These are phyloP conservation scores for Cataglyphis hispanica DNA, from an alignment of 1,140 invertebrate species.

Conservation along the genomic window DNA sequence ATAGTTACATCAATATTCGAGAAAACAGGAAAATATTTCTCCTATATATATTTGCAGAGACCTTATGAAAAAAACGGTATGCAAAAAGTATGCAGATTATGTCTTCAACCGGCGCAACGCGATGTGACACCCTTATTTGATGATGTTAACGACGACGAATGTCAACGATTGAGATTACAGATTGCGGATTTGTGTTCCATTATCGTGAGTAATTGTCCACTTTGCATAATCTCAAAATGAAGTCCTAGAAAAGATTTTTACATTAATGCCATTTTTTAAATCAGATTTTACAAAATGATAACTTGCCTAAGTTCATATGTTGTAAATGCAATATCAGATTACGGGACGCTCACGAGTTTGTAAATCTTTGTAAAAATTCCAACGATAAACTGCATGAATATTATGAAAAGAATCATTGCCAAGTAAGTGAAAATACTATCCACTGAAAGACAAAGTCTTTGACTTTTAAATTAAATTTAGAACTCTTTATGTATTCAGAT, in stretches of 20 bases:
- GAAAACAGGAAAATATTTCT: too few species aligned
- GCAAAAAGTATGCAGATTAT: constrained; percentile 57
- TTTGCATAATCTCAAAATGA: background rate
- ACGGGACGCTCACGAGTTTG: constrained; percentile 14
- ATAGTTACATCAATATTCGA: too few species aligned
- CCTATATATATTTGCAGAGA: too few species aligned
- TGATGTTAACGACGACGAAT: background rate
- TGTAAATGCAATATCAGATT: constrained; percentile 8
- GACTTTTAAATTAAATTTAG: too few species aligned
- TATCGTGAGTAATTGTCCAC: background rate
- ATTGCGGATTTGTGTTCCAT: constrained; percentile 58
- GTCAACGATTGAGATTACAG: background rate
- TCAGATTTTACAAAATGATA: constrained; percentile 40
- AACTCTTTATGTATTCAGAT: too few species aligned
- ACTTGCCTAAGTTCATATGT: constrained; percentile 49
- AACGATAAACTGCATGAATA: constrained; percentile 9
- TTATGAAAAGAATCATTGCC: background rate
- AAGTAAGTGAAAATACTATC: background rate
- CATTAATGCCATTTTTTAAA: background rate
- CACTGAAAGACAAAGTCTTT: background rate
- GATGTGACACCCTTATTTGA: constrained; percentile 35
- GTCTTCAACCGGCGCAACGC: background rate
- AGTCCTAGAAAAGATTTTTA: background rate
- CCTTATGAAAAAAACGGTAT: background rate
- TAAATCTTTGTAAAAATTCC: constrained; percentile 43